Evolutionary conservation across 2,888 invertebrate species (phyloP).

Genomic region (Lagria hirta): DNA sequence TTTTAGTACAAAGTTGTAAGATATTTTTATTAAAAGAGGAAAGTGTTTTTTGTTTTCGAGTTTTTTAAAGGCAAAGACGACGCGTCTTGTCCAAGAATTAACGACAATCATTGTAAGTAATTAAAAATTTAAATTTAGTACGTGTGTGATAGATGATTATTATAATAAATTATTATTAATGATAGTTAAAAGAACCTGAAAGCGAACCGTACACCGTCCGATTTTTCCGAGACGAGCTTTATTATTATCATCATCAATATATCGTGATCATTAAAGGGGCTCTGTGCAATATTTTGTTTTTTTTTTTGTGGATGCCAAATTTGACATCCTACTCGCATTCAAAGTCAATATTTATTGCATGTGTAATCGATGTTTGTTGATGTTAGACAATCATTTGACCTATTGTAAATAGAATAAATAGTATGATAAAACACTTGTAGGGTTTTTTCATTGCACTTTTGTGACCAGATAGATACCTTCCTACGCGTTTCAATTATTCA

Average conservation of each 20-base stretch:
- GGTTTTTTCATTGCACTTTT: constrained; percentile 19
- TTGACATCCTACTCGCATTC: constrained; percentile 41
- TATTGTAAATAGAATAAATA: constrained; percentile 24
- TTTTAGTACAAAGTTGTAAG: constrained; percentile 47
- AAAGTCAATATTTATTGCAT: constrained; percentile 45
- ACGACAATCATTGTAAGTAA: constrained; percentile 51
- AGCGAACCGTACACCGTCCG: constrained; percentile 9
- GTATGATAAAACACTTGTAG: constrained; percentile 9
- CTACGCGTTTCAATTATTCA: constrained; percentile 51
- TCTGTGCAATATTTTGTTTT: constrained; percentile 46
- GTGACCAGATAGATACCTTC: constrained; percentile 31
- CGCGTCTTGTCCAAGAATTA: constrained; percentile 55
- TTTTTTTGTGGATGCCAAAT: constrained; percentile 24
- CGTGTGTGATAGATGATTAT: constrained; percentile 28
- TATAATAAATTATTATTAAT: constrained; percentile 25
- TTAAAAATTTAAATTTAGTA: constrained; percentile 24
- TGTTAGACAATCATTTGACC: constrained; percentile 28
- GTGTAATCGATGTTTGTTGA: constrained; percentile 26
- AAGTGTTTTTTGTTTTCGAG: constrained; percentile 41
- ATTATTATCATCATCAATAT: constrained; percentile 12
- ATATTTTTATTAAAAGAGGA: constrained; percentile 31
- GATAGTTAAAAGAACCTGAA: constrained; percentile 23
- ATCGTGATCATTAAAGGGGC: constrained; percentile 34
- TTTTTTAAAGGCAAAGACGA: constrained; percentile 49
- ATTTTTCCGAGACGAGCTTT: constrained; percentile 31